Evolutionary conservation across 2,113 vertebrate genomes (phyloP).

Genomic region (Nothobranchius kuhntae): DNA sequence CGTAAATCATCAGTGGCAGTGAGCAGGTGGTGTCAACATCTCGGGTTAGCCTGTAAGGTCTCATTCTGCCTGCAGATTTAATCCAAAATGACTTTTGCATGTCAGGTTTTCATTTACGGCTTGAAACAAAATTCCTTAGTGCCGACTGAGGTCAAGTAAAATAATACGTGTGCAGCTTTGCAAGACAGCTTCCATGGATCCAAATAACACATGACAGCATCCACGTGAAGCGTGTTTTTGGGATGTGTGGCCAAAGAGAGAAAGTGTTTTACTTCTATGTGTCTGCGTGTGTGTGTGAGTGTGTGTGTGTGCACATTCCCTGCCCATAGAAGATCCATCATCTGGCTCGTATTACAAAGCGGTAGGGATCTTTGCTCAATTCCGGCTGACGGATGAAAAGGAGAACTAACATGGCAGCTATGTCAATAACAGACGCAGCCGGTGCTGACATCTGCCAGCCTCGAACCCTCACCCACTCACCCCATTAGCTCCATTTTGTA

Average conservation of each 20-base stretch:
- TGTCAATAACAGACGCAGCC: conserved; percentile 68
- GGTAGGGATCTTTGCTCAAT: conserved; percentile 60
- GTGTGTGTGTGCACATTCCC: conserved; percentile 32
- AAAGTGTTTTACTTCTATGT: conserved; percentile 51
- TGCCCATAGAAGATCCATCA: conserved; percentile 57
- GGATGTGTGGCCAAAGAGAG: conserved; percentile 18
- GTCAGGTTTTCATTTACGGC: conserved; percentile 63
- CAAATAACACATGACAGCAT: conserved; percentile 66
- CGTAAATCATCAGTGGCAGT: conserved; percentile 51
- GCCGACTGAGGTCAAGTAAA: conserved; percentile 67
- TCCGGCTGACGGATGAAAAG: conserved; percentile 66
- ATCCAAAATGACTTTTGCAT: conserved; percentile 63
- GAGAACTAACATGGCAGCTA: conserved; percentile 71
- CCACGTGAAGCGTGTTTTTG: conserved; percentile 23
- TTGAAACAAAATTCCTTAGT: conserved; percentile 34
- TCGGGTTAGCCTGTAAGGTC: conserved; percentile 31
- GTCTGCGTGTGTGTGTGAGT: neutral
- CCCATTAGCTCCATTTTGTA: conserved; percentile 59
- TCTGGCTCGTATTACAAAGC: conserved; percentile 73
- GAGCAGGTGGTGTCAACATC: conserved; percentile 50
- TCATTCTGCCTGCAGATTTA: conserved; percentile 39
- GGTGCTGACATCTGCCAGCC: conserved; percentile 70
- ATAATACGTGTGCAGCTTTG: conserved; percentile 73
- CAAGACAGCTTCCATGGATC: conserved; percentile 59
- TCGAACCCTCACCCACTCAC: conserved; percentile 60